Evolutionary conservation across 2,888 invertebrate species (phyloP).

Genomic region (Troides helena): DNA sequence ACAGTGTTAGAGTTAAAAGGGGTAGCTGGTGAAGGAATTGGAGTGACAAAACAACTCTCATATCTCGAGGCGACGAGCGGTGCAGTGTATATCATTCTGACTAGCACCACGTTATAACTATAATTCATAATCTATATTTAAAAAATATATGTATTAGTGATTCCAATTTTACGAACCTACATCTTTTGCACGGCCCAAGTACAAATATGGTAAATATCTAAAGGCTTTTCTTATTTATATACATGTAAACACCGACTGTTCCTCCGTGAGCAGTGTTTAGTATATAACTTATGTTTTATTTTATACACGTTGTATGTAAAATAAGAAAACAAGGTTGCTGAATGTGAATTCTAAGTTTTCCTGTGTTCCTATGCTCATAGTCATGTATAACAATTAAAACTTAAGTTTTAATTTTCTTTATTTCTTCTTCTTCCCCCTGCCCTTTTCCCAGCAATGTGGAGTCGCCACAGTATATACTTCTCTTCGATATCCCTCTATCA

Average conservation of each 20-base stretch:
- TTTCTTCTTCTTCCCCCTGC: too few relatives aligned
- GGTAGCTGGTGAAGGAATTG: too few relatives aligned
- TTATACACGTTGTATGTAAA: conserved; percentile 16
- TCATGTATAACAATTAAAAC: background rate
- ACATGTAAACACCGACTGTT: background rate
- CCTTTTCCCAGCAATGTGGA: too few relatives aligned
- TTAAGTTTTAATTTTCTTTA: too few relatives aligned
- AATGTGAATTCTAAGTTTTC: conserved; percentile 22
- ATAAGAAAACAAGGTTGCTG: conserved; percentile 23
- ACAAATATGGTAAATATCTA: background rate
- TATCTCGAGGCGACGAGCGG: too few relatives aligned
- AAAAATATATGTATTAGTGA: too few relatives aligned
- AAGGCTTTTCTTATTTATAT: background rate
- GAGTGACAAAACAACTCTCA: too few relatives aligned
- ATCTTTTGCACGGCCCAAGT: background rate
- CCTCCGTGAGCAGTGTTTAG: background rate
- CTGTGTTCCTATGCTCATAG: conserved; percentile 13
- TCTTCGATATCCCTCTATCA: too few relatives aligned
- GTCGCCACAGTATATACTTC: too few relatives aligned
- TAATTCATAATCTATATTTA: background rate
- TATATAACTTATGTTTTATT: conserved; percentile 8
- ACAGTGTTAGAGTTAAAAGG: too few relatives aligned
- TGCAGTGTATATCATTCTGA: too few relatives aligned
- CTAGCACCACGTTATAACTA: background rate
- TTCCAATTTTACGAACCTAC: background rate